Conservation (phyloP, 2,797 vertebrate genomes). For the Coccyzus lansbergi region DNA sequence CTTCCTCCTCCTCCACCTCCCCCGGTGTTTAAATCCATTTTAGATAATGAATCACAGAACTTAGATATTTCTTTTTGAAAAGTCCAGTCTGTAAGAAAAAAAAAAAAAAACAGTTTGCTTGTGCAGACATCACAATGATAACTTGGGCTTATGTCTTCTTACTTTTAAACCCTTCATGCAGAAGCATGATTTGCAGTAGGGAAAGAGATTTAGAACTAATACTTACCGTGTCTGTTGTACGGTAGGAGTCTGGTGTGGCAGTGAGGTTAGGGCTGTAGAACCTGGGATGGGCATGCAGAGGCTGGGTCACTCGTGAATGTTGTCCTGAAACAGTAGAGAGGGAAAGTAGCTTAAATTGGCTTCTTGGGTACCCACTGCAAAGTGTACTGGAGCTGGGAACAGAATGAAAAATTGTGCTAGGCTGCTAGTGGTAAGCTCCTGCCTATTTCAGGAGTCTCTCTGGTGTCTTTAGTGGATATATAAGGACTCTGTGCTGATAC, state of each 20-base stretch:
- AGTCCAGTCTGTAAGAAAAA: constrained; percentile 48
- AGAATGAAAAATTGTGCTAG: constrained; percentile 28
- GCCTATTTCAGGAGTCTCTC: neutral
- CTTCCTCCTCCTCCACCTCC: neutral
- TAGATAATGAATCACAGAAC: constrained; percentile 74
- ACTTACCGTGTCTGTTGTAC: neutral
- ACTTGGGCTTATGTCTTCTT: constrained; percentile 12
- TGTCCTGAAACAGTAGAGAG: constrained; percentile 22
- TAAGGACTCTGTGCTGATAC: neutral
- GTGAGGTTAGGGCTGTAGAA: neutral
- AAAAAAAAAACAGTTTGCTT: constrained; percentile 27
- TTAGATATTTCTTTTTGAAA: constrained; percentile 66
- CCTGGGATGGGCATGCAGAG: neutral
- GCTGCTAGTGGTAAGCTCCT: neutral
- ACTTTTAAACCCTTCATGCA: neutral
- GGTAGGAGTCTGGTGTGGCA: neutral
- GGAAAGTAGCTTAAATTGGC: constrained; percentile 23
- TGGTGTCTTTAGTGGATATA: neutral
- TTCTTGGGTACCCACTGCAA: constrained; percentile 22
- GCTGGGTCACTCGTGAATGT: neutral
- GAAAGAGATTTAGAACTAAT: neutral
- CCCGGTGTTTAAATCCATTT: constrained; percentile 67
- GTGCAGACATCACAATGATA: neutral
- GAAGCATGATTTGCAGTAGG: neutral
- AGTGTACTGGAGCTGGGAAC: neutral